phyloP scores from a whole-genome alignment of 2,113 vertebrate species.

The Macquaria ambigua region DNA sequence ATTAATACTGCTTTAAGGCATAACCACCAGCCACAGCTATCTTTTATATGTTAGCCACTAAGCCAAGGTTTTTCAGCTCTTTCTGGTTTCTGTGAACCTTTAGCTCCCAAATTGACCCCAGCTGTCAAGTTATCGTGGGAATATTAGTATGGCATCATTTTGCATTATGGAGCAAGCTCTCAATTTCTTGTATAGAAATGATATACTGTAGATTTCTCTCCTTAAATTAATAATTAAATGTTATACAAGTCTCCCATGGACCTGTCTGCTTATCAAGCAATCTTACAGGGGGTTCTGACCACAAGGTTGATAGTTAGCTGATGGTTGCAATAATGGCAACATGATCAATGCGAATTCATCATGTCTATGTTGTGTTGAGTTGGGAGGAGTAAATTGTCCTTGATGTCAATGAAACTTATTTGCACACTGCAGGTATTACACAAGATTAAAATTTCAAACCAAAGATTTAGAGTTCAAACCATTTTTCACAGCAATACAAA shows the following conservation, averaged over 20 bases:
- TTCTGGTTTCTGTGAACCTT: background rate
- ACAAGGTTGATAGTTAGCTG: background rate
- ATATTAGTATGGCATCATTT: background rate
- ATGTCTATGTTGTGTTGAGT: background rate
- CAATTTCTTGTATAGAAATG: background rate
- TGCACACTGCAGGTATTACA: background rate
- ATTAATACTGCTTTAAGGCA: too few relatives aligned
- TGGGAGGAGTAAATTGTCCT: background rate
- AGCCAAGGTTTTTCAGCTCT: background rate
- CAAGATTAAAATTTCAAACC: background rate
- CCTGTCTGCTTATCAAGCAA: too few relatives aligned
- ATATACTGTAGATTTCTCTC: too few relatives aligned
- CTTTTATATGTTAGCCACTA: too few relatives aligned
- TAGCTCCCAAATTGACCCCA: background rate
- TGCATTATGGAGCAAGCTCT: too few relatives aligned
- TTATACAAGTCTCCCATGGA: too few relatives aligned
- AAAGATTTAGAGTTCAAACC: background rate
- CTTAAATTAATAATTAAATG: too few relatives aligned
- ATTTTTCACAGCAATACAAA: background rate
- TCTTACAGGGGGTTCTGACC: background rate
- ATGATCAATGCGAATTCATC: constrained; percentile 1
- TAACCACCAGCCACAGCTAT: too few relatives aligned
- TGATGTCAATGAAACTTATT: constrained; percentile 9
- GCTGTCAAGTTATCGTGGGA: background rate
- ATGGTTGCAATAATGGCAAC: background rate